A percentile compares a stretch with the other conserved stretches of the same genome.
Evolutionary conservation across 2,797 vertebrate genomes (phyloP).

Genomic region (Argyrosomus regius): DNA sequence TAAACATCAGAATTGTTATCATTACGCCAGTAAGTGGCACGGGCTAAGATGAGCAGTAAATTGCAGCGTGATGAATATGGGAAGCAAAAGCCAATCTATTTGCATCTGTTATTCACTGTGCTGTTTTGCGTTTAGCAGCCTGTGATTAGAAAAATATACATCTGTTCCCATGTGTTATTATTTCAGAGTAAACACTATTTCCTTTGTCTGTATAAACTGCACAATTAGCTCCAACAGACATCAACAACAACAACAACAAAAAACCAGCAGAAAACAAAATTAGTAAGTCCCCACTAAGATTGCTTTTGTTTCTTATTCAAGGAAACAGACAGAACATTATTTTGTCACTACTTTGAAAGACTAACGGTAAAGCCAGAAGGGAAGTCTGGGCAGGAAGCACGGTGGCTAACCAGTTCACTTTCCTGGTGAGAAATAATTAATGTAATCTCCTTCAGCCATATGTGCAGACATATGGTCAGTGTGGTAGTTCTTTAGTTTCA

Average conservation of each 20-base stretch:
- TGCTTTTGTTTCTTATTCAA: background rate
- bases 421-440: slow-evolving; percentile 66
- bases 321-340: background rate
- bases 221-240: background rate
- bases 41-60: slow-evolving; percentile 5
- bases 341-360: slow-evolving; percentile 16
- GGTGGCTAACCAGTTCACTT: slow-evolving; percentile 36
- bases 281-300: background rate
- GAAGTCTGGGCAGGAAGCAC: slow-evolving; percentile 5
- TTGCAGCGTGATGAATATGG: slow-evolving; percentile 28
- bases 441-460: slow-evolving; percentile 70
- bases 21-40: slow-evolving; percentile 22
- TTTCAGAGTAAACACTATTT: slow-evolving; percentile 12
- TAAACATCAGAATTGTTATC: slow-evolving; percentile 30
- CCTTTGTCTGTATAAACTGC: background rate
- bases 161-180: slow-evolving; percentile 19
- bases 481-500: slow-evolving; percentile 20
- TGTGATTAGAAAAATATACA: slow-evolving; percentile 1
- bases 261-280: slow-evolving; percentile 8
- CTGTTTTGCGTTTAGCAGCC: slow-evolving; percentile 8
- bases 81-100: slow-evolving; percentile 20
- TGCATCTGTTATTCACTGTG: slow-evolving; percentile 11
- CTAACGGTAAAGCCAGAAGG: background rate
- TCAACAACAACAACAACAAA: background rate
- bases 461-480: slow-evolving; percentile 68